Evolutionary conservation across 2,888 invertebrate genomes (phyloP).

Genomic region (Callosobruchus maculatus): DNA sequence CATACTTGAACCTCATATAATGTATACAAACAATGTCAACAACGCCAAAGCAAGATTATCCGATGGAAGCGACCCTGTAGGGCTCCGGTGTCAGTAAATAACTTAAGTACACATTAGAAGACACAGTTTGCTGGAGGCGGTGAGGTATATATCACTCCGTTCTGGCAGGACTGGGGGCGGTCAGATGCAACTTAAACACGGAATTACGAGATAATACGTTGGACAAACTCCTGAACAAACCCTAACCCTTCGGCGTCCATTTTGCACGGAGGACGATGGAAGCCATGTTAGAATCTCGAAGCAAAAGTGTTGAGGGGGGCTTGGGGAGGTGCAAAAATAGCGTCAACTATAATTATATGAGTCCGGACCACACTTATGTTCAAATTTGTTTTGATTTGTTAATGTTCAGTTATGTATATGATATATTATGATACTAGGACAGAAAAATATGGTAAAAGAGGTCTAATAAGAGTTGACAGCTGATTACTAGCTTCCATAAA

Average conservation of each 20-base stretch:
- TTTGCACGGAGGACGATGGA: neutral
- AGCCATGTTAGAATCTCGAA: neutral
- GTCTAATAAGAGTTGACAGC: too few relatives aligned
- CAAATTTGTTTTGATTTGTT: too few relatives aligned
- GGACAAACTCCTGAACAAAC: constrained; percentile 19
- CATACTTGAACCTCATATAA: constrained; percentile 9
- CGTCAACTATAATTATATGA: too few relatives aligned
- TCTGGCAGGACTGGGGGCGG: constrained; percentile 14
- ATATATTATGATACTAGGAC: too few relatives aligned
- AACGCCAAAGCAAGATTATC: neutral
- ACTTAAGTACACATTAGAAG: constrained; percentile 49
- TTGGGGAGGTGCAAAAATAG: too few relatives aligned
- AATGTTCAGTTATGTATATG: too few relatives aligned
- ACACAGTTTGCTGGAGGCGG: constrained; percentile 8
- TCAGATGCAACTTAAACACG: constrained; percentile 39
- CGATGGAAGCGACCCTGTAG: neutral
- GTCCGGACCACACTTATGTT: too few relatives aligned
- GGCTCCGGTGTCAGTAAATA: constrained; percentile 37
- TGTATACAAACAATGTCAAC: constrained; percentile 29
- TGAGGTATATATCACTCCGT: constrained; percentile 21
- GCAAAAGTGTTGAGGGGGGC: too few relatives aligned
- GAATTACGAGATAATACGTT: constrained; percentile 48
- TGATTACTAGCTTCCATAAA: too few relatives aligned
- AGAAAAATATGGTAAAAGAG: too few relatives aligned
- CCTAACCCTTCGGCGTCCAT: constrained; percentile 9